These are phyloP conservation scores for Drosophila maculinotata DNA, from an alignment of 2,888 invertebrate species.

Conservation along the genomic window DNA sequence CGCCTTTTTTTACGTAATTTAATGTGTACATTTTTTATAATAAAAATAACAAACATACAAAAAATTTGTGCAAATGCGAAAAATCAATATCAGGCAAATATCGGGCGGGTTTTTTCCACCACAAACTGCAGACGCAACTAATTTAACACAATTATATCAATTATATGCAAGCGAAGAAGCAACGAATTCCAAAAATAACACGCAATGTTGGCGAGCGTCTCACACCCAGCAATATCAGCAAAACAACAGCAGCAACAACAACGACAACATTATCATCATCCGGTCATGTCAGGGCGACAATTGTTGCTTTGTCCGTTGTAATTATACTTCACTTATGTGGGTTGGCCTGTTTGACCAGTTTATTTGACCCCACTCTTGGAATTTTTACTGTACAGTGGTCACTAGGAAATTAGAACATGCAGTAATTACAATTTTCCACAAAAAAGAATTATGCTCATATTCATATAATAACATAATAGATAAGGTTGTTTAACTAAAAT, in stretches of 20 bases:
- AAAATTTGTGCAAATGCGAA: conserved; percentile 19
- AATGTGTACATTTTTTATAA: conserved; percentile 44
- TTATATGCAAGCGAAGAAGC: conserved; percentile 32
- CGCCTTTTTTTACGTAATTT: conserved; percentile 23
- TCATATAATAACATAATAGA: no score
- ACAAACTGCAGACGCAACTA: conserved; percentile 8
- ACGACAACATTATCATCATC: conserved; percentile 26
- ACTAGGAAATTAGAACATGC: no score
- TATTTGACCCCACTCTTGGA: conserved; percentile 12
- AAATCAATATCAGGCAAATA: conserved; percentile 50
- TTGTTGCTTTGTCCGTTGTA: conserved; percentile 45
- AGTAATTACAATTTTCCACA: no score
- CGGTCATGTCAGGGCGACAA: conserved; percentile 62
- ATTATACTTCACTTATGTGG: conserved; percentile 20
- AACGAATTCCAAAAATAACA: conserved; percentile 13
- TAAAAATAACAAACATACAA: conserved; percentile 10
- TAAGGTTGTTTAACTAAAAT: no score
- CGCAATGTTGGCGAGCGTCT: conserved; percentile 4
- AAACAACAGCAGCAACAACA: conserved; percentile 3
- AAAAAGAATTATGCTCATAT: no score
- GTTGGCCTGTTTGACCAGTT: conserved; percentile 20
- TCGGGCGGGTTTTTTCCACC: not conserved
- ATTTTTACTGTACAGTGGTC: conserved; percentile 5
- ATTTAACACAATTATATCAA: conserved; percentile 64
- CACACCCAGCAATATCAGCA: conserved; percentile 9